These are phyloP conservation scores for Cryptoleucopteryx plumbea DNA, from an alignment of 2,113 vertebrate genomes.

Conservation along the genomic window DNA sequence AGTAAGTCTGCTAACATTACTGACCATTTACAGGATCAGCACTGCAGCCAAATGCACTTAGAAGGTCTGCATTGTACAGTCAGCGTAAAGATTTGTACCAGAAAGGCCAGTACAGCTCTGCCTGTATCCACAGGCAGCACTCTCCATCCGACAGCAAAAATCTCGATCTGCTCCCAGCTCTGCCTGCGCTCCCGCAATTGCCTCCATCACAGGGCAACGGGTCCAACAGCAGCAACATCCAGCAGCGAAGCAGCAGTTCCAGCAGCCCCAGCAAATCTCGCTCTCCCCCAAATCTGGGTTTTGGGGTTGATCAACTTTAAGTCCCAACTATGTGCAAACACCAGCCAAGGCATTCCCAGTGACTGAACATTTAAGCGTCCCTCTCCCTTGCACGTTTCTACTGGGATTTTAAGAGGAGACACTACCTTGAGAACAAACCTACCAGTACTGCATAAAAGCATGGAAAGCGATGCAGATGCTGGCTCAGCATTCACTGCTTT, in stretches of 20 bases:
- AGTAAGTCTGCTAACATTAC: neutral
- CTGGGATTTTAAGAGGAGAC: neutral
- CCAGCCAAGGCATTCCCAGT: neutral
- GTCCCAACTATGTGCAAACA: neutral
- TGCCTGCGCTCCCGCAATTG: neutral
- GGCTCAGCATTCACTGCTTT: neutral
- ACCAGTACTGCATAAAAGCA: neutral
- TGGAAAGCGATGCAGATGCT: accelerated
- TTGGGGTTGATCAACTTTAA: neutral
- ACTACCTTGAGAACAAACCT: neutral
- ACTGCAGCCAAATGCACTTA: neutral
- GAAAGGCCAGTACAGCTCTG: neutral
- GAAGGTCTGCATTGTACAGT: neutral
- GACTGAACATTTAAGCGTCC: neutral
- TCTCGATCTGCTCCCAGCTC: neutral
- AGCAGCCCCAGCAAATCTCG: neutral
- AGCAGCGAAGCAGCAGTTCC: neutral
- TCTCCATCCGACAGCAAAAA: no score
- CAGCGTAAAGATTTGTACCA: neutral
- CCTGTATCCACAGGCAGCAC: accelerated
- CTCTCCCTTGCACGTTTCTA: neutral
- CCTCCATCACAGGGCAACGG: neutral
- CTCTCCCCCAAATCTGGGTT: no score
- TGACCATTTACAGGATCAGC: neutral
- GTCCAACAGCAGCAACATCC: neutral